Conservation (phyloP, 1,140 invertebrate species). For the Leptopilina boulardi region DNA sequence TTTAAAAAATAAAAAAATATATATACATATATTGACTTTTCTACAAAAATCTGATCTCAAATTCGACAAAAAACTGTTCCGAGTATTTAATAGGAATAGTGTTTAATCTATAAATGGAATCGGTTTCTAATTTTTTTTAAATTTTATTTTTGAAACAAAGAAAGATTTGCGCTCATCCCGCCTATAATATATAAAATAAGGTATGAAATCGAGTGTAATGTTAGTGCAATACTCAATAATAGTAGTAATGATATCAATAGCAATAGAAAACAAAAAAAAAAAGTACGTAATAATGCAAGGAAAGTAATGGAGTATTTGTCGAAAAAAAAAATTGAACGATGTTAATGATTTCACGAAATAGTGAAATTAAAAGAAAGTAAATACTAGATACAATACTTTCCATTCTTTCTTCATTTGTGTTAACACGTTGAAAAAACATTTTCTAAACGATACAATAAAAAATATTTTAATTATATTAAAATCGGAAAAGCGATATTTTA, state of each 20-base stretch:
- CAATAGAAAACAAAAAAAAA: slow-evolving; percentile 2
- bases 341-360: background rate
- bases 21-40: background rate
- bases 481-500: background rate
- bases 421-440: background rate
- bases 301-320: slow-evolving; percentile 12
- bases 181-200: slow-evolving; percentile 36
- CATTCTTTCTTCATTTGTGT: background rate
- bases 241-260: slow-evolving; percentile 26
- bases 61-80: background rate
- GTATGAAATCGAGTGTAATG: slow-evolving; percentile 39
- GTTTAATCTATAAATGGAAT: slow-evolving; percentile 28
- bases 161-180: slow-evolving; percentile 38
- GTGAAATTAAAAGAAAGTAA: slow-evolving; percentile 6
- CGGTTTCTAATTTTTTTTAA: background rate
- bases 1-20: background rate
- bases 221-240: slow-evolving; percentile 35
- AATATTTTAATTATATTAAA: background rate
- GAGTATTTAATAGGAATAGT: slow-evolving; percentile 16
- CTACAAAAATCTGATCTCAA: background rate
- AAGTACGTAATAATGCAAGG: slow-evolving; percentile 3
- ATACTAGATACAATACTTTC: background rate
- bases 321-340: background rate
- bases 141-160: background rate
- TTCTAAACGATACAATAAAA: background rate